A percentile compares a stretch with the other conserved stretches of the same genome.
These are phyloP conservation scores for Vidua macroura DNA, from an alignment of 2,113 vertebrate species.

Conservation along the genomic window DNA sequence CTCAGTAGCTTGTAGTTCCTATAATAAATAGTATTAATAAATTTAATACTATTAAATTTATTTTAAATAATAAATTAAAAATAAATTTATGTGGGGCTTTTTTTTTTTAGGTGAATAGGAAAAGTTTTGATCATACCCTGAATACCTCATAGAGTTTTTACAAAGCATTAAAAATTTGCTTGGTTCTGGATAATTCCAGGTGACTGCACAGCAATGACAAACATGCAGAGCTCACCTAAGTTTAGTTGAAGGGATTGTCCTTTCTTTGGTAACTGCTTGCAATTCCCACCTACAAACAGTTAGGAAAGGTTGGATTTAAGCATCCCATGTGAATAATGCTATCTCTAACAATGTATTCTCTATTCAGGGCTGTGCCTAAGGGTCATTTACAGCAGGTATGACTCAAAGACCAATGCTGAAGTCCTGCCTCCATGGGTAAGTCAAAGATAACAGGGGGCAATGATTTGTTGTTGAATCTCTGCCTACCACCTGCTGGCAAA, in stretches of 20 bases:
- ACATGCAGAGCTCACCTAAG: background rate
- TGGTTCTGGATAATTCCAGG: background rate
- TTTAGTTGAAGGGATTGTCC: background rate
- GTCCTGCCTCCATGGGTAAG: background rate
- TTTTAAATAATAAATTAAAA: too few species aligned
- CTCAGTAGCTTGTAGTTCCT: background rate
- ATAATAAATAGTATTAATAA: background rate
- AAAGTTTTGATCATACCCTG: background rate
- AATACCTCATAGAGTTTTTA: background rate
- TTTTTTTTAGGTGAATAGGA: background rate
- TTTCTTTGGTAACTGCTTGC: background rate
- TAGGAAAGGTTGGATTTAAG: background rate
- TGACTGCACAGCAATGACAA: background rate
- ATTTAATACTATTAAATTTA: background rate
- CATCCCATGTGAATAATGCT: background rate
- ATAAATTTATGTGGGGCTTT: fast-evolving
- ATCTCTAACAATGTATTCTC: background rate
- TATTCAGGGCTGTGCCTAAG: background rate
- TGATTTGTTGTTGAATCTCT: background rate
- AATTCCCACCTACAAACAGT: background rate
- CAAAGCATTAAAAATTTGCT: background rate
- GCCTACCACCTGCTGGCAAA: background rate
- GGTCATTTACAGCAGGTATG: background rate
- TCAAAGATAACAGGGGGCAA: background rate
- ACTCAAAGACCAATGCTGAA: background rate